Conservation (phyloP, 2,888 invertebrate genomes). For the Pyrgus malvae region DNA sequence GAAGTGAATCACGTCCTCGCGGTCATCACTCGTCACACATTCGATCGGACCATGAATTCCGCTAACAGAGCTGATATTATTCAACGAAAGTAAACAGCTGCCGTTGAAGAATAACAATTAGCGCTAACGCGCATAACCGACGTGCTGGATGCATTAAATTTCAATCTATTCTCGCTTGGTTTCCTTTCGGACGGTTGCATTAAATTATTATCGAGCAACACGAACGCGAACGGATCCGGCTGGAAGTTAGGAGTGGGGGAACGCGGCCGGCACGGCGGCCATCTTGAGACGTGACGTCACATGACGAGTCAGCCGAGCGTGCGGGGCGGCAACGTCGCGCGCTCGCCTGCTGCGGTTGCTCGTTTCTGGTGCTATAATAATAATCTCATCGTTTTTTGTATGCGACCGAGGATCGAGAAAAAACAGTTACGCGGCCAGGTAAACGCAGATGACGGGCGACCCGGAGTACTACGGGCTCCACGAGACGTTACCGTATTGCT, state of each 20-base stretch:
- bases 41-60: slow-evolving; percentile 55
- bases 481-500: too few species aligned
- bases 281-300: slow-evolving; percentile 82
- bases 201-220: slow-evolving; percentile 63
- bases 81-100: slow-evolving; percentile 78
- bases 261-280: slow-evolving; percentile 75
- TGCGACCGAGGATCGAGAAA: slow-evolving; percentile 63
- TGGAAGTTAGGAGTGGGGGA: slow-evolving; percentile 66
- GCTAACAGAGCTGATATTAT: slow-evolving; percentile 58
- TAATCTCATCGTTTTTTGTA: slow-evolving; percentile 67
- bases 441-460: slow-evolving; percentile 54
- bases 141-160: slow-evolving; percentile 73
- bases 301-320: slow-evolving; percentile 77
- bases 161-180: slow-evolving; percentile 76
- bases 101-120: slow-evolving; percentile 75
- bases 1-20: slow-evolving; percentile 53
- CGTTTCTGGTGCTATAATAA: slow-evolving; percentile 68
- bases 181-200: slow-evolving; percentile 76
- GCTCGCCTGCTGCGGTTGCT: slow-evolving; percentile 58
- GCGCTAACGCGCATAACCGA: slow-evolving; percentile 58
- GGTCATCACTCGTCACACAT: slow-evolving; percentile 44
- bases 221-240: slow-evolving; percentile 64
- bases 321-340: slow-evolving; percentile 73
- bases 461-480: slow-evolving; percentile 20
- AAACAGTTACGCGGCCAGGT: slow-evolving; percentile 77